A percentile compares a stretch with the other conserved stretches of the same genome.
Conservation (phyloP, 2,113 vertebrate species). For the Brachyhypopomus occidentalis region DNA sequence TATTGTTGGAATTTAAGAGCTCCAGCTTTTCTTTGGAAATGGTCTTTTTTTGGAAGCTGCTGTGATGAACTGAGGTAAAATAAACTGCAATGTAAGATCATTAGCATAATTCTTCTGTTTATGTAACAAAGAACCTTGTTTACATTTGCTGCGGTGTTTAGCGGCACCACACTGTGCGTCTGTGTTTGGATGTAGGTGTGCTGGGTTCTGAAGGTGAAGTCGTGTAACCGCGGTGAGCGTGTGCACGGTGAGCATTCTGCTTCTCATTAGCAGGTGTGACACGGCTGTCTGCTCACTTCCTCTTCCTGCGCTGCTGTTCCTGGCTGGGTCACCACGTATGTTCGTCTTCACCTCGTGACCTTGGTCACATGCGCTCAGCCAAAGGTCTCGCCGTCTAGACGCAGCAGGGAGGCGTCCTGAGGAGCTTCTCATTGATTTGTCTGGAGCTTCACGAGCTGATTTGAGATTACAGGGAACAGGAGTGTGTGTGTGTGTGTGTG, state of each 20-base stretch:
- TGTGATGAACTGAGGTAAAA: not conserved
- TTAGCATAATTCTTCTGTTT: too few relatives aligned
- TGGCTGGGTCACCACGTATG: constrained; percentile 28
- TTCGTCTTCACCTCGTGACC: constrained; percentile 47
- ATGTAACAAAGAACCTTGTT: too few relatives aligned
- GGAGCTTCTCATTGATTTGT: constrained; percentile 52
- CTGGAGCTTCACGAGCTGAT: constrained; percentile 48
- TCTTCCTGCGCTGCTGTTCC: not conserved
- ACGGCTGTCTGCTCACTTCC: not conserved
- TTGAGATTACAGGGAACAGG: constrained; percentile 26
- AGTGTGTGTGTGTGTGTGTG: constrained; percentile 9
- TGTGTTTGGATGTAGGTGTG: too few relatives aligned
- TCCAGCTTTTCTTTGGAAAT: too few relatives aligned
- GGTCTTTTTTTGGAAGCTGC: not conserved
- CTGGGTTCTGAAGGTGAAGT: too few relatives aligned
- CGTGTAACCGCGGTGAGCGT: too few relatives aligned
- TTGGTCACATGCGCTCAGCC: constrained; percentile 29
- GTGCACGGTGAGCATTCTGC: too few relatives aligned
- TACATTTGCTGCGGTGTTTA: too few relatives aligned
- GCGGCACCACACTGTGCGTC: too few relatives aligned
- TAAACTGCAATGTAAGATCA: too few relatives aligned
- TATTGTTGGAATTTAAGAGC: not conserved
- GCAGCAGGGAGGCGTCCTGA: constrained; percentile 36
- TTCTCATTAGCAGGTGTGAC: not conserved
- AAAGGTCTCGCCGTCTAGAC: constrained; percentile 54